phyloP scores from a whole-genome alignment of 2,888 invertebrate species.

The Tetranychus piercei region DNA sequence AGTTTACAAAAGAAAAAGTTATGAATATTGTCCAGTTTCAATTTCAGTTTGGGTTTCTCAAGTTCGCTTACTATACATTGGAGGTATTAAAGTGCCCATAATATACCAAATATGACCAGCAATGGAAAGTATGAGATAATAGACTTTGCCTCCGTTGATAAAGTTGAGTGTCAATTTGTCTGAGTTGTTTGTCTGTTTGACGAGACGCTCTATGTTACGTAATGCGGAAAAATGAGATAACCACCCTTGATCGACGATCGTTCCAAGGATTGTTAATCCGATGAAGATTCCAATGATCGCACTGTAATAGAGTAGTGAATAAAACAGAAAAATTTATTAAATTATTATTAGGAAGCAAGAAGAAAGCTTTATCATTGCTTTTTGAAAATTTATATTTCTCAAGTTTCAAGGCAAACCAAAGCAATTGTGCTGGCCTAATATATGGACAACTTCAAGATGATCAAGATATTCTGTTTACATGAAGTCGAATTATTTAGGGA shows the following conservation, averaged over 20 bases:
- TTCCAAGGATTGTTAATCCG: background rate
- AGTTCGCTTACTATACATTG: background rate
- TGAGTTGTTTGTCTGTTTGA: background rate
- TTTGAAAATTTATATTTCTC: no score
- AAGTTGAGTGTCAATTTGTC: background rate
- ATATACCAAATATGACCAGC: slow-evolving; percentile 1
- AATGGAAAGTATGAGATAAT: background rate
- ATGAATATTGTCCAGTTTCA: background rate
- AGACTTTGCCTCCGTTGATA: background rate
- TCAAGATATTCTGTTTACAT: no score
- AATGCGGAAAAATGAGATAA: background rate
- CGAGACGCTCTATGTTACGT: background rate
- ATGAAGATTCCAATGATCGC: background rate
- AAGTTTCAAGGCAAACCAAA: no score
- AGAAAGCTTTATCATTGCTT: no score
- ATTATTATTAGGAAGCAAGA: background rate
- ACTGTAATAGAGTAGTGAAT: background rate
- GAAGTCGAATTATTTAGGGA: no score
- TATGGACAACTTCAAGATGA: no score
- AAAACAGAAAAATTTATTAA: background rate
- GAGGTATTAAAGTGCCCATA: background rate
- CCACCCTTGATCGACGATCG: background rate
- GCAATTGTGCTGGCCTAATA: no score
- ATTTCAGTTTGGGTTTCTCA: background rate
- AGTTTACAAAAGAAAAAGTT: background rate